Evolutionary conservation across 1,140 invertebrate genomes (phyloP), one percentile per base, ranked within the genome.

Genomic region (Armadillidium nasatum): DNA sequence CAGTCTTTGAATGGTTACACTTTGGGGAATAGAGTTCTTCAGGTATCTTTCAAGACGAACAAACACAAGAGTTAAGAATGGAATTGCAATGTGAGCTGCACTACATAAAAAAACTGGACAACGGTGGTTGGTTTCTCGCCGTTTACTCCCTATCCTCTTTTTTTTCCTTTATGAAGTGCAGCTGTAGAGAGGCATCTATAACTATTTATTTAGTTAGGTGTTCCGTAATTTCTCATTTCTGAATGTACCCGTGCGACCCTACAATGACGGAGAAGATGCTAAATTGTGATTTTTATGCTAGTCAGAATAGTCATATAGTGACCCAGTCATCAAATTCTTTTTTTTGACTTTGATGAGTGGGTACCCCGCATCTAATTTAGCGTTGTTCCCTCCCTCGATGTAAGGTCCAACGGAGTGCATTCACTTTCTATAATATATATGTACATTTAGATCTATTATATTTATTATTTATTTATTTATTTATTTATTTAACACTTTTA

Each of bases 1-100:
- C 95, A 97, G 86, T 95, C 94, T 78, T 89, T 99, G 76, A 99
- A 99, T 87, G 97, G 97, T 72, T 98, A 97, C 87, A 96, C 94
- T 79, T 89, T 99, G 81, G 96, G 95, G 83, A 98, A 97, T 87
- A 90, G 97, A 74, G 94, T 98, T 79, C 90, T 99, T 82, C 97
- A 99, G 89, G 97, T 99, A 83, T 97, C 95, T 85, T 98, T 98
- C 89, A 97, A 96, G 89, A 96, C 93, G 54, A 87, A 86, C 82
- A 87, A 87, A 76, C 84, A 84, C 81, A 86, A 86, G 78, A 79
- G 78, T 76, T 81, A 81, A 81, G 76, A 71, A 71, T 54, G 21
- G 71, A 22, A 22, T 10, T 9, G 7, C n/a, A n/a, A 3, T 21
- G 13, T 4, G 11, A n/a, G 68, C 54, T 54, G 44, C 71, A 60